Conservation (phyloP, 2,888 invertebrate genomes). For the Theretra japonica region DNA sequence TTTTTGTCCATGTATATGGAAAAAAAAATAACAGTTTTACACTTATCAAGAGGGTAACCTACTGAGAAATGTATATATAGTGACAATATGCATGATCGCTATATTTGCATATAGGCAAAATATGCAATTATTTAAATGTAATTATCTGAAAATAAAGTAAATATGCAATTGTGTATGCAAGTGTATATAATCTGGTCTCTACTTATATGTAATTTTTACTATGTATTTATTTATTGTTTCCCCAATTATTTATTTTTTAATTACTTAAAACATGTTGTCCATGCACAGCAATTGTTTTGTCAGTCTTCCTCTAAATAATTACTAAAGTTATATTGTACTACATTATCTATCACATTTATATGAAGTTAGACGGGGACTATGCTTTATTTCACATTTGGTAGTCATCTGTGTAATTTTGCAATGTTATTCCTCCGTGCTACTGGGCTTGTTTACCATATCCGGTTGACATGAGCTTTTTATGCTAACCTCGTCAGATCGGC, state of each 20-base stretch:
- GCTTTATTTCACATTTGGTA: neutral
- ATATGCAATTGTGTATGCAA: no score
- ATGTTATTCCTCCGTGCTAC: constrained; percentile 40
- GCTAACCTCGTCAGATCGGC: constrained; percentile 42
- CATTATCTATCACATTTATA: neutral
- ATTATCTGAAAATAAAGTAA: no score
- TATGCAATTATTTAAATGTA: no score
- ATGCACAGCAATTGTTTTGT: neutral
- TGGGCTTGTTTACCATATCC: constrained; percentile 42
- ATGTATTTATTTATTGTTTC: no score
- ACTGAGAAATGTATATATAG: no score
- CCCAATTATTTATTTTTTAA: neutral
- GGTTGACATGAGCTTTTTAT: constrained; percentile 45
- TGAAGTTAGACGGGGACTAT: neutral
- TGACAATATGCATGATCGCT: no score
- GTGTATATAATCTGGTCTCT: no score
- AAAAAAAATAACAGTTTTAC: no score
- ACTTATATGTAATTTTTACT: no score
- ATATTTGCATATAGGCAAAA: no score
- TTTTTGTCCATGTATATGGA: no score
- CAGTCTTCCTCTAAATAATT: neutral
- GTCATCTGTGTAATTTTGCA: constrained; percentile 26
- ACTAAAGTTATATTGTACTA: neutral
- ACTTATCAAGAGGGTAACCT: no score
- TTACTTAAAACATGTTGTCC: neutral